Evolutionary conservation across 2,888 invertebrate species (phyloP), one percentile per base, ranked within the genome.

Genomic region (Catocala nupta): DNA sequence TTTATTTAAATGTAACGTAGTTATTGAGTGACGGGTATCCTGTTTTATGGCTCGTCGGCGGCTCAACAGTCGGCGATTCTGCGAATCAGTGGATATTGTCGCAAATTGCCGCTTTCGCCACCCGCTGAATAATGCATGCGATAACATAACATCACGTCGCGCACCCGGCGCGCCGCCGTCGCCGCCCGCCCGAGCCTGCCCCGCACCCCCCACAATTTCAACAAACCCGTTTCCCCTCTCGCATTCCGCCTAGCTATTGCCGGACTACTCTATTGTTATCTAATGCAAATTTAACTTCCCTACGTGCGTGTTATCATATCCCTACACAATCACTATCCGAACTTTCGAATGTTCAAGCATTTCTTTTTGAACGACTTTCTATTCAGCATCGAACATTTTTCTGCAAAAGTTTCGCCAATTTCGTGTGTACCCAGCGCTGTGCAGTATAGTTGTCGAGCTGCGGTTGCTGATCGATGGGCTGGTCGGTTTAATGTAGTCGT

Each of bases 51-150:
- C 82, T 87, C 85, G 92, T 88, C 91, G 93, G 91, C 90, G 85
- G 86, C 87, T 88, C 85, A 85, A 88, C 89, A 90, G 88, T 90
- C 87, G 86, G 81, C 86, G 83, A 81, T 93, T 93, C 94, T 87
- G 87, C 89, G 93, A 93, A 93, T 88, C 91, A 82, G 87, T 92
- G 93, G 92, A 93, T 93, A 93, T 91, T 92, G 93, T 92, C 93
- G 92, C 93, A 93, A 93, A 93, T 93, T 92, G 91, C 92, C 90
- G 93, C 93, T 94, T 93, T 94, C 93, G 92, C 93, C 92, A 87
- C 89, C 87, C 87, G 87, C 86, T 94, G 93, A 93, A 94, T 94
- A 91, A 93, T 93, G 90, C 91, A 93, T 93, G 91, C 87, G 91
- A 91, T 90, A 92, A 89, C 92, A 93, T 93, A 91, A 89, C 91